A percentile compares a stretch with the other conserved stretches of the same genome.
Conservation (phyloP, 2,888 invertebrate species). For the Bibio marci region DNA sequence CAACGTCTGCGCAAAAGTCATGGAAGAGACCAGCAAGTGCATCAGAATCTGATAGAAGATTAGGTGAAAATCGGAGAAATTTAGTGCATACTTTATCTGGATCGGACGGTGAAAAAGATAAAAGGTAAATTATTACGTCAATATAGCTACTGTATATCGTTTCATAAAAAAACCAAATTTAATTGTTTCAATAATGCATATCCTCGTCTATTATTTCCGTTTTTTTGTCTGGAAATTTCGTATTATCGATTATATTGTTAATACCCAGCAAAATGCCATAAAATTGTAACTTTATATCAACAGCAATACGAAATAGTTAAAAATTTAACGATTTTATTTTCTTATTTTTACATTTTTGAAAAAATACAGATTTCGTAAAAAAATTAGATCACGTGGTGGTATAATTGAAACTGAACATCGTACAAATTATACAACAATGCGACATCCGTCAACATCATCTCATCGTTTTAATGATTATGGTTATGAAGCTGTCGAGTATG, state of each 20-base stretch:
- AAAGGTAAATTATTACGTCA: conserved; percentile 25
- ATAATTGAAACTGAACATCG: conserved; percentile 14
- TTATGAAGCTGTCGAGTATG: conserved; percentile 17
- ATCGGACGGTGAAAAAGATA: conserved; percentile 38
- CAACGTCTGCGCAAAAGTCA: conserved; percentile 20
- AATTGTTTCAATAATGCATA: background rate
- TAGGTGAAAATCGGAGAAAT: conserved; percentile 21
- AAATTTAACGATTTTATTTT: no score
- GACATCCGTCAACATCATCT: conserved; percentile 8
- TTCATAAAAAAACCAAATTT: background rate
- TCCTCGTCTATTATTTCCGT: background rate
- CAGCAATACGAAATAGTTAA: no score
- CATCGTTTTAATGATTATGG: conserved; percentile 22
- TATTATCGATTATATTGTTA: background rate
- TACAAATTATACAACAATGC: conserved; percentile 11
- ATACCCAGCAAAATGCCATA: no score
- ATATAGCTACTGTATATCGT: background rate
- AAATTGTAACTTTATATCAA: no score
- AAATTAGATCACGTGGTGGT: conserved; percentile 28
- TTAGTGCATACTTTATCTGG: conserved; percentile 27
- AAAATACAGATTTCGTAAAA: conserved; percentile 27
- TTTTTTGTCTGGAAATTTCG: no score
- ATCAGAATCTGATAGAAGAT: conserved; percentile 33
- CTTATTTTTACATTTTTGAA: no score
- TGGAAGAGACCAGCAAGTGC: conserved; percentile 42